phyloP scores from a whole-genome alignment of 2,797 vertebrate genomes.

The Zenarchopterus dispar region DNA sequence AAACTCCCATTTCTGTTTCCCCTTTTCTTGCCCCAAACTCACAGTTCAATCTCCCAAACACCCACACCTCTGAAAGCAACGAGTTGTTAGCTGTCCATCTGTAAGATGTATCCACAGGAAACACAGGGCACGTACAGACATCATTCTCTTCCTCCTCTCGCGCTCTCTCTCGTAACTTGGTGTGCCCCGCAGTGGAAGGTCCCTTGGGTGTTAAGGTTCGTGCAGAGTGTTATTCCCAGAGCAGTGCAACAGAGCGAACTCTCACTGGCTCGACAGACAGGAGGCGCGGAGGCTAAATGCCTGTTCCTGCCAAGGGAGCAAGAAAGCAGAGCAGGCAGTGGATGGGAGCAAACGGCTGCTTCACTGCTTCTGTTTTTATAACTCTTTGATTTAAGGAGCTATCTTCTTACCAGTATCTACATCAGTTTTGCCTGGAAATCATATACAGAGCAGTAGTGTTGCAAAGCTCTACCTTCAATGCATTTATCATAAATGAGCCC shows the following conservation, averaged over 20 bases:
- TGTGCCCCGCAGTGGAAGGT: slow-evolving; percentile 48
- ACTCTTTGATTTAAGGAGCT: slow-evolving; percentile 12
- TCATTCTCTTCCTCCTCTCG: slow-evolving; percentile 16
- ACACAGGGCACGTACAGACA: slow-evolving; percentile 15
- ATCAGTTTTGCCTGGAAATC: neutral
- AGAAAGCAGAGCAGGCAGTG: slow-evolving; percentile 33
- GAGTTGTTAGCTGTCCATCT: slow-evolving; percentile 21
- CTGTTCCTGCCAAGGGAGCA: slow-evolving; percentile 55
- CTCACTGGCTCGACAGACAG: slow-evolving; percentile 61
- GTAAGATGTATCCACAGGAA: slow-evolving; percentile 13
- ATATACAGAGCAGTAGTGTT: neutral
- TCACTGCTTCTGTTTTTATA: slow-evolving; percentile 19
- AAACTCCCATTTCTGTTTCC: slow-evolving; percentile 24
- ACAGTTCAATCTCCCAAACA: slow-evolving; percentile 21
- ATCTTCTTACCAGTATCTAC: neutral
- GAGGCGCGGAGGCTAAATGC: slow-evolving; percentile 64
- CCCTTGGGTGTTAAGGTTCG: slow-evolving; percentile 51
- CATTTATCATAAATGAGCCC: neutral
- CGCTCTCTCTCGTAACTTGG: slow-evolving; percentile 35
- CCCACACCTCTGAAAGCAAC: slow-evolving; percentile 31
- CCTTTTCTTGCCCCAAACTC: slow-evolving; percentile 32
- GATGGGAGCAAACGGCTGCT: slow-evolving; percentile 30
- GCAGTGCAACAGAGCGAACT: slow-evolving; percentile 45
- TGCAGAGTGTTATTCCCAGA: slow-evolving; percentile 60
- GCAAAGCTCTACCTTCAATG: neutral